These are phyloP conservation scores for Catharus fuscescens DNA, from an alignment of 2,113 vertebrate genomes.

Conservation along the genomic window DNA sequence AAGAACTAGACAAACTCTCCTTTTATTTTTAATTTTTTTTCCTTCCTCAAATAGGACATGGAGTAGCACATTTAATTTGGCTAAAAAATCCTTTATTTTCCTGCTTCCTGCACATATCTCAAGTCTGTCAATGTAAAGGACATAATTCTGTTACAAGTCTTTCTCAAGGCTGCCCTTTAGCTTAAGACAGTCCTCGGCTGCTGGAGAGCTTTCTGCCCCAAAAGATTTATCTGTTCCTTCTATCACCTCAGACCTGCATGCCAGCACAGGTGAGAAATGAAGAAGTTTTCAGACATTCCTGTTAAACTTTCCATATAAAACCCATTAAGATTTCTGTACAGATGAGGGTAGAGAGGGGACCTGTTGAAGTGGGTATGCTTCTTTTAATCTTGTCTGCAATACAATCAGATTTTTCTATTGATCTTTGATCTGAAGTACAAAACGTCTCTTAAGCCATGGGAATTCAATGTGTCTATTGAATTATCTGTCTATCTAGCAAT, in stretches of 20 bases:
- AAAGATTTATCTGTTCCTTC: not conserved
- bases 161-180: not conserved
- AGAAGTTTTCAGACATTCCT: slow-evolving; percentile 17
- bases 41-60: no score
- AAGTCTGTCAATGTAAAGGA: not conserved
- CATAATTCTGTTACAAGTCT: not conserved
- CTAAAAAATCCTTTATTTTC: not conserved
- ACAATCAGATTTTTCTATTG: slow-evolving; percentile 11
- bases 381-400: slow-evolving; percentile 51
- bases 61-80: not conserved
- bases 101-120: not conserved
- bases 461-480: slow-evolving; percentile 33
- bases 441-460: not conserved
- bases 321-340: not conserved
- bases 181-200: not conserved
- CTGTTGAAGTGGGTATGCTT: not conserved
- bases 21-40: not conserved
- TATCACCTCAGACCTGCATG: not conserved
- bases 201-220: not conserved
- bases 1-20: not conserved
- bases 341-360: not conserved
- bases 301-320: not conserved
- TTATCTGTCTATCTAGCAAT: not conserved
- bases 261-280: not conserved
- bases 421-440: slow-evolving; percentile 47